A percentile compares a stretch with the other conserved stretches of the same genome.
Conservation (phyloP, 53 echinoderm and acorn worm genomes). For the Crossaster papposus region DNA sequence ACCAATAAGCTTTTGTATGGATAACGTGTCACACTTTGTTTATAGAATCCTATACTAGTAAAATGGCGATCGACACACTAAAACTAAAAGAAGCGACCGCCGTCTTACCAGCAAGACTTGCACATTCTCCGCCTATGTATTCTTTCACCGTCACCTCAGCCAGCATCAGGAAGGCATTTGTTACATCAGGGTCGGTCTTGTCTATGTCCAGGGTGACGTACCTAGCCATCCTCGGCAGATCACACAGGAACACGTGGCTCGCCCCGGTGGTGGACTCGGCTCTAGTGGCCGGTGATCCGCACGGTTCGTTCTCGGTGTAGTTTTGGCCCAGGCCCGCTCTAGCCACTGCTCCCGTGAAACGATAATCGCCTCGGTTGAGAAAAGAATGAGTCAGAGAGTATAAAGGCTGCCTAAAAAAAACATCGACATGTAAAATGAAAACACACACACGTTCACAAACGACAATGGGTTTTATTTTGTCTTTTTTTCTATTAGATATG, state of each 20-base stretch:
- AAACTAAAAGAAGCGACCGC: background rate
- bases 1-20: no score
- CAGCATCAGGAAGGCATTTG: background rate
- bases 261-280: background rate
- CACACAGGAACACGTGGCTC: background rate
- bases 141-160: slow-evolving; percentile 12
- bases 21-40: no score
- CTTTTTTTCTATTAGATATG: no score
- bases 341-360: no score
- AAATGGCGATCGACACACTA: no score
- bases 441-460: background rate
- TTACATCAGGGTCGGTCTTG: background rate
- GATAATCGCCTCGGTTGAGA: no score
- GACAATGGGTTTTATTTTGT: no score
- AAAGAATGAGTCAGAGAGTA: no score
- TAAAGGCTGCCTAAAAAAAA: no score
- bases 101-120: background rate
- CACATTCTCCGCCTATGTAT: background rate
- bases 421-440: background rate
- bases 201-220: slow-evolving; percentile 35
- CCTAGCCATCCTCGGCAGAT: slow-evolving; percentile 11
- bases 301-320: slow-evolving; percentile 29
- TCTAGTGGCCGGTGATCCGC: slow-evolving; percentile 34
- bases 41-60: no score
- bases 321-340: no score